phyloP scores from a whole-genome alignment of 2,888 invertebrate genomes.

The Mythimna albipuncta region DNA sequence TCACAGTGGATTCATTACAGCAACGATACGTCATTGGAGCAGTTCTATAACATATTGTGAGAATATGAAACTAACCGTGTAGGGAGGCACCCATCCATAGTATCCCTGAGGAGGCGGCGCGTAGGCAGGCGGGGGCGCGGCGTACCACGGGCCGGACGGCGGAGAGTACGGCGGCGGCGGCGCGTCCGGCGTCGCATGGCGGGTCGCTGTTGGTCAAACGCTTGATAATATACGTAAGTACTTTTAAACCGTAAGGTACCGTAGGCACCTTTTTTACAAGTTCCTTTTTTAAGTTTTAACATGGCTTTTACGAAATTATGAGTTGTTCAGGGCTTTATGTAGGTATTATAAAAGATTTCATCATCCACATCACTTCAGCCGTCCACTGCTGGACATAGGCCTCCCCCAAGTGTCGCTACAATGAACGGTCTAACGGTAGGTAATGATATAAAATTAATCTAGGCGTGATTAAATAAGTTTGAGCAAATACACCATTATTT shows the following conservation, averaged over 20 bases:
- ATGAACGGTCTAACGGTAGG: too few species aligned
- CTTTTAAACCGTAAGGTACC: not conserved
- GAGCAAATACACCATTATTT: not conserved
- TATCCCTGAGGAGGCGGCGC: constrained; percentile 96
- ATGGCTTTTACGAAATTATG: not conserved
- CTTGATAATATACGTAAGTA: not conserved
- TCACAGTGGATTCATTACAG: too few species aligned
- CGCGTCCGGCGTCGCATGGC: constrained; percentile 91
- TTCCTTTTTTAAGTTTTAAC: not conserved
- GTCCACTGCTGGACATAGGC: too few species aligned
- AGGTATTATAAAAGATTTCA: not conserved
- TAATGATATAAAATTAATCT: not conserved
- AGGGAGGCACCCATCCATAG: constrained; percentile 98
- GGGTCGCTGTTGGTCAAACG: constrained; percentile 84
- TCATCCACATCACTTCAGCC: too few species aligned
- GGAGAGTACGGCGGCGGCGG: constrained; percentile 96
- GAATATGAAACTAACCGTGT: constrained; percentile 86
- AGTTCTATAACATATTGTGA: not conserved
- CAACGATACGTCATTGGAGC: too few species aligned
- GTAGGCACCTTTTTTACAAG: too few species aligned
- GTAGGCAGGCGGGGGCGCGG: constrained; percentile 97
- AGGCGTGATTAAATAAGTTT: not conserved
- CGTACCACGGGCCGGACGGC: constrained; percentile 95
- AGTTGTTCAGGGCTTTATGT: not conserved
- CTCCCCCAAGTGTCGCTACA: too few species aligned